Evolutionary conservation across 2,113 vertebrate species (phyloP).

Genomic region (Lontra canadensis): DNA sequence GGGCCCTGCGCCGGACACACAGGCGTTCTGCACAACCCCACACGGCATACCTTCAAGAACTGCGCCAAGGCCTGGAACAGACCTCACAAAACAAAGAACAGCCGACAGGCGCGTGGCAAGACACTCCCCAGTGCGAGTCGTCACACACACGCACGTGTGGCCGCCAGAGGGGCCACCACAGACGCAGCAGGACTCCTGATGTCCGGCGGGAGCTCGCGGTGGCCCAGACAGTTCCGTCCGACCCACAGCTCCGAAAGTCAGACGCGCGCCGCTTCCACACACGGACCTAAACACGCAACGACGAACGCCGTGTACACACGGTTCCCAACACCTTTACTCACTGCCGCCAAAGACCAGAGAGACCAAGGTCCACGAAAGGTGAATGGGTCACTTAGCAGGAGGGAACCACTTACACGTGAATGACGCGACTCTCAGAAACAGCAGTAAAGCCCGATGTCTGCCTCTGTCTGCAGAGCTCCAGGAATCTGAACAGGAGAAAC

Average conservation of each 20-base stretch:
- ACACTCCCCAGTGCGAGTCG: fast-evolving
- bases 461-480: not conserved
- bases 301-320: fast-evolving
- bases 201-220: not conserved
- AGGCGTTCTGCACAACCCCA: too few species aligned
- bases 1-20: too few species aligned
- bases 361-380: not conserved
- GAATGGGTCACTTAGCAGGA: not conserved
- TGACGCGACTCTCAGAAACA: not conserved
- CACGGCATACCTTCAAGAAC: not conserved
- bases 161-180: not conserved
- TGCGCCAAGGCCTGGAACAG: not conserved
- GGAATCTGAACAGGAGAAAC: not conserved
- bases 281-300: too few species aligned
- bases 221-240: not conserved
- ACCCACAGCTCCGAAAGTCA: not conserved
- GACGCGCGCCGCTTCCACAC: not conserved
- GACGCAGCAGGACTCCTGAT: not conserved
- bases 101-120: not conserved
- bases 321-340: too few species aligned
- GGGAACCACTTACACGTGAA: not conserved
- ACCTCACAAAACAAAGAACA: too few species aligned
- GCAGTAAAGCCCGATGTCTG: not conserved
- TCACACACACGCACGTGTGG: too few species aligned
- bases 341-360: fast-evolving